These are phyloP conservation scores for Brevimyrus niger DNA, from an alignment of 2,113 vertebrate genomes.

Conservation along the genomic window DNA sequence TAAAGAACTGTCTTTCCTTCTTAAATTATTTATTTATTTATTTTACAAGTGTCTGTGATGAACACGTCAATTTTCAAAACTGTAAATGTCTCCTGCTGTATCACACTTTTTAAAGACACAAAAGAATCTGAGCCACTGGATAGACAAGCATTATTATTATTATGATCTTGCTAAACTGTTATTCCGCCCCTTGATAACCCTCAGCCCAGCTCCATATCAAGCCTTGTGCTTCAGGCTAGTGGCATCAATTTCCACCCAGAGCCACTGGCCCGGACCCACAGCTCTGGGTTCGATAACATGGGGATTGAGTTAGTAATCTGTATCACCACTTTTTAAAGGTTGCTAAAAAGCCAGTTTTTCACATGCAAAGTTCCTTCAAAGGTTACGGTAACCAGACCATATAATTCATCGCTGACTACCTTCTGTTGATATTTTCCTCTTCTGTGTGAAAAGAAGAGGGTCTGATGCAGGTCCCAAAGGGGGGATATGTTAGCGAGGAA, in stretches of 20 bases:
- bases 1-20: background rate
- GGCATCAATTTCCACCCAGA: no score
- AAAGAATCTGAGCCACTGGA: background rate
- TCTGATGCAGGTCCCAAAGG: background rate
- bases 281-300: background rate
- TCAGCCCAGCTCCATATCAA: background rate
- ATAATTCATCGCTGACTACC: background rate
- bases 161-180: background rate
- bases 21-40: background rate
- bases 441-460: background rate
- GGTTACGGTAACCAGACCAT: background rate
- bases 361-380: background rate
- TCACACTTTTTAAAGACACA: background rate
- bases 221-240: background rate
- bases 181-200: background rate
- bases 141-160: background rate
- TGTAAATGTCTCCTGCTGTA: background rate
- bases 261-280: no score
- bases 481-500: background rate
- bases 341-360: background rate
- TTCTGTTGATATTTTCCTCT: background rate
- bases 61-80: background rate
- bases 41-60: background rate
- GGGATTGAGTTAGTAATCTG: background rate
- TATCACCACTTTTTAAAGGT: background rate